These are phyloP conservation scores for Oxystoma pomonae DNA, from an alignment of 2,888 invertebrate genomes.

Conservation along the genomic window DNA sequence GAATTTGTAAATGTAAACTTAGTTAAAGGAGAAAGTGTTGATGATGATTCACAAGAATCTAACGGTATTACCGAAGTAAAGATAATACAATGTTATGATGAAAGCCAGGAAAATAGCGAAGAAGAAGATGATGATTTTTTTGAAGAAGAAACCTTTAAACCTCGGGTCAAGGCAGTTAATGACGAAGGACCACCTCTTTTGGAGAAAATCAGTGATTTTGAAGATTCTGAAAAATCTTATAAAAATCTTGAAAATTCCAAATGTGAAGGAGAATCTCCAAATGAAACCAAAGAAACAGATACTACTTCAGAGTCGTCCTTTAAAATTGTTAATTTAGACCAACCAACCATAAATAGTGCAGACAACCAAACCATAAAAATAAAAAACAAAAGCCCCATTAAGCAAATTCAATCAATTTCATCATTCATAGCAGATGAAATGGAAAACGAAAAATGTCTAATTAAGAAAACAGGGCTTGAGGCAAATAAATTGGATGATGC, in stretches of 20 bases:
- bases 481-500: neutral
- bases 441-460: neutral
- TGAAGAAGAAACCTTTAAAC: too few relatives aligned
- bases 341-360: too few relatives aligned
- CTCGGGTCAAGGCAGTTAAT: too few relatives aligned
- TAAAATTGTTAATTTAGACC: too few relatives aligned
- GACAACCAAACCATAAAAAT: too few relatives aligned
- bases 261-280: neutral
- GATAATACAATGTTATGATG: constrained; percentile 24
- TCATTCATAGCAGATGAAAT: neutral
- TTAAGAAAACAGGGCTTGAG: neutral
- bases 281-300: neutral
- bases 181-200: neutral
- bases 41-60: constrained; percentile 4
- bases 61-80: constrained; percentile 25
- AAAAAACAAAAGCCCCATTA: too few relatives aligned
- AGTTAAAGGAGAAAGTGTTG: neutral
- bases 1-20: neutral
- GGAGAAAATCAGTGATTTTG: too few relatives aligned
- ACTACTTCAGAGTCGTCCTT: too few relatives aligned
- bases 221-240: neutral
- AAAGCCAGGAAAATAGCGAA: constrained; percentile 17
- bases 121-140: constrained; percentile 26
- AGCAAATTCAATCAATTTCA: too few relatives aligned
- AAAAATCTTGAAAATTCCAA: neutral